Evolutionary conservation across 2,888 invertebrate species (phyloP), one percentile per base, ranked within the genome.

Genomic region (Plebejus anna): DNA sequence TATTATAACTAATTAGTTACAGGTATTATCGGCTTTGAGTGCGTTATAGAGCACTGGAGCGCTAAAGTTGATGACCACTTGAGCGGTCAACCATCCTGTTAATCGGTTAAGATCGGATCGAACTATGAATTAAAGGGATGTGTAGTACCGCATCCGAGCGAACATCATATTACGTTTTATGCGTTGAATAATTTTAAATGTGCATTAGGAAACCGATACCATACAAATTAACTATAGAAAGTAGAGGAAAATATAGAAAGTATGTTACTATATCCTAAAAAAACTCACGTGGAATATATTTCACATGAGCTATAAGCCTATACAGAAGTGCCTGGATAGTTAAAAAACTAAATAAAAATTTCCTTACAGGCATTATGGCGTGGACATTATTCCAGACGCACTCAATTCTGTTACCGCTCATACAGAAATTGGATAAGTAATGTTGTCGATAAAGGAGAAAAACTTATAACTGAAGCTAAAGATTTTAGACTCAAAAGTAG

Each of bases 401-500:
- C 84, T 0, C 89, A 90, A 73, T 94, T 94, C 81, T 91, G 89
- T 80, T 94, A 92, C 79, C 85, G 85, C 0, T 86, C 88, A 0
- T 94, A 92, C 80, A 88, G 92, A 13, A 87, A 86, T 73, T 94
- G 94, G 94, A 81, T 94, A 47, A 84, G 86, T 1, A 85, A 84
- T 13, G 90, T 94, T 13, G 90, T 83, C 42, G 90, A 91, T 80
- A 84, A 89, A 0, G 91, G 92, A 4, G 90, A 90, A 79, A 86
- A 89, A 76, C 82, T 85, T 75, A 89, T 90, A 0, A 92, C 90
- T 2, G 92, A 92, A 85, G 91, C 91, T 7, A 87, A 86, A 4
- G 91, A 93, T 77, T 94, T 89, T 38, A 87, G 91, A 16, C 81
- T 92, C 75, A 86, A 89, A 80, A 93, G 91, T 78, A 84, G 90